Evolutionary conservation across 2,888 invertebrate species (phyloP), one percentile per base, ranked within the genome.

Genomic region (Phrixothrix hirtus): DNA sequence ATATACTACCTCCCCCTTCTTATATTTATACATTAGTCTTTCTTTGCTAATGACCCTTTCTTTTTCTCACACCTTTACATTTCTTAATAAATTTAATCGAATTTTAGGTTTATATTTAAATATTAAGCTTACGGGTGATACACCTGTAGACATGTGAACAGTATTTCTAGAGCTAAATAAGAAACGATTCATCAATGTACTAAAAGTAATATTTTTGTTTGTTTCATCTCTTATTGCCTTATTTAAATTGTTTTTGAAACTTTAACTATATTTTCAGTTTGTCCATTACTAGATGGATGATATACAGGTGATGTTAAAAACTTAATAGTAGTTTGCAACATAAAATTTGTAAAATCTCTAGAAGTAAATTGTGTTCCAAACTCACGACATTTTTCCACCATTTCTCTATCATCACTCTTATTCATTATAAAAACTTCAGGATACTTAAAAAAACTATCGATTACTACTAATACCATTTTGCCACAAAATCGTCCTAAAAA

Each of bases 381-480:
- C 29, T 38, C 27, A 1, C 15, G 7, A 14, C 11, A 38, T 9
- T 15, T 38, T 10, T 38, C 29, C 9, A 17, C 11, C 3, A 21
- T 35, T n/a, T 9, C 6, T 10, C 2, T 13, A 10, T 17, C 16
- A 10, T 29, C 15, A 12, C 13, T 32, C 5, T 25, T 34, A 10
- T 34, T 43, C 32, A 43, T 32, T 6, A 41, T 30, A 30, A 41
- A 41, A 1, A 14, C 17, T 10, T 43, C 41, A 1, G 41, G 41
- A 30, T 30, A 43, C 13, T 34, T 34, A 3, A 34, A 43, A 15
- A 34, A 43, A 10, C 32, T 9, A 12, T 43, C 43, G 13, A 25
- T 26, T 7, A 43, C 34, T 4, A 43, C 15, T 10, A 32, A 11
- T 9, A 43, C 21, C 31, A 43, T 30, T 17, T 30, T 15, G 9